Conservation (phyloP, 2,888 invertebrate species). For the Mallateleia sp. region DNA sequence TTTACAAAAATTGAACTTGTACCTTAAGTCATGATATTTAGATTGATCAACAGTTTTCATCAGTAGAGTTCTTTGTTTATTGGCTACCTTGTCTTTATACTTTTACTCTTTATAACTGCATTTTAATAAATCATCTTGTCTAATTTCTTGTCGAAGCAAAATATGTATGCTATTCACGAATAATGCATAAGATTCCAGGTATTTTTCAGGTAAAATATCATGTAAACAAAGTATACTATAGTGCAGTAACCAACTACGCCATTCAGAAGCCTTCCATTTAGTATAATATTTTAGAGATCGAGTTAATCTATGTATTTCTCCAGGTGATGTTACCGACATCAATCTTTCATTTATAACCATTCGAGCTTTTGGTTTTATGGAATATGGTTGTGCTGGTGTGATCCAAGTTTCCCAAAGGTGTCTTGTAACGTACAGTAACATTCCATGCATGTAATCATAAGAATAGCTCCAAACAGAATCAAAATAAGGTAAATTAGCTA, state of each 20-base stretch:
- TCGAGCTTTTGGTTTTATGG: not conserved
- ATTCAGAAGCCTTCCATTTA: conserved; percentile 5
- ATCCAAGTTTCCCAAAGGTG: conserved; percentile 2
- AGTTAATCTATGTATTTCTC: not conserved
- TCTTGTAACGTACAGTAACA: not conserved
- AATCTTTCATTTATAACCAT: not conserved
- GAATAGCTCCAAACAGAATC: conserved; percentile 33
- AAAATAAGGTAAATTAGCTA: conserved; percentile 15
- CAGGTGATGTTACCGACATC: not conserved
- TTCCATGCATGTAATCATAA: conserved; percentile 45
- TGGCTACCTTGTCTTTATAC: too few species aligned
- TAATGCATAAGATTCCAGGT: too few species aligned
- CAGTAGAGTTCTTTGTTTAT: too few species aligned
- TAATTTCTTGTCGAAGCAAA: too few species aligned
- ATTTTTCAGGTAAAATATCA: too few species aligned
- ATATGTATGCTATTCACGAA: too few species aligned
- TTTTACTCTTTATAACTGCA: too few species aligned
- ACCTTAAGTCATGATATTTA: too few species aligned
- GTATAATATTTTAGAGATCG: not conserved
- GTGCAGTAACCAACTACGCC: not conserved
- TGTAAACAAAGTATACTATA: not conserved
- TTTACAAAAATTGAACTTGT: too few species aligned
- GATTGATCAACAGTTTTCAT: too few species aligned
- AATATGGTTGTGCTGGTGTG: not conserved
- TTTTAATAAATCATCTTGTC: too few species aligned